These are phyloP conservation scores for Halichoeres trimaculatus DNA, from an alignment of 2,113 vertebrate species.

Conservation along the genomic window DNA sequence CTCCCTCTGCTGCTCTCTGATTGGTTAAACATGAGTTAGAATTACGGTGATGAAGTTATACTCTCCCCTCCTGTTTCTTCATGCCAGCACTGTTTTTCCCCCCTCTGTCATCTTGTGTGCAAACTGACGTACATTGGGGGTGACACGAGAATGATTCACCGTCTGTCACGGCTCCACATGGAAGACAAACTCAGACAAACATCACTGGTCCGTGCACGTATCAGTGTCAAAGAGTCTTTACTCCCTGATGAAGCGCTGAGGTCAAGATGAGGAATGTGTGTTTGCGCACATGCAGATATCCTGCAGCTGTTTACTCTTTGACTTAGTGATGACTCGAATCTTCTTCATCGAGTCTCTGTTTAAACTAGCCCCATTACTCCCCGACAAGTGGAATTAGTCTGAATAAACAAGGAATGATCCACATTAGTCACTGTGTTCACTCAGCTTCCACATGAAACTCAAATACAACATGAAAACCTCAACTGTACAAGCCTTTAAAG, in stretches of 20 bases:
- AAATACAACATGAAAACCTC: conserved; percentile 13
- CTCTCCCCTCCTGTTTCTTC: neutral
- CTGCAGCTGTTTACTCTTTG: conserved; percentile 31
- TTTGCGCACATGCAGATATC: conserved; percentile 35
- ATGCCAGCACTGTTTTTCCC: neutral
- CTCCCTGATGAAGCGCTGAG: conserved; percentile 18
- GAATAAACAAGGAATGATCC: conserved; percentile 14
- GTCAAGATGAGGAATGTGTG: conserved; percentile 38
- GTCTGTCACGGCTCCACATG: conserved; percentile 12
- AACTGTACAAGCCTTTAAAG: neutral
- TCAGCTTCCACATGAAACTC: neutral
- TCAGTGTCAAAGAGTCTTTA: conserved; percentile 9
- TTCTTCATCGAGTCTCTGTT: conserved; percentile 24
- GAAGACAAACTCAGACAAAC: conserved; percentile 33
- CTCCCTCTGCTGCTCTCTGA: neutral
- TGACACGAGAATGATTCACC: conserved; percentile 53
- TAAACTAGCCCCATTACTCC: neutral
- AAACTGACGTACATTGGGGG: conserved; percentile 45
- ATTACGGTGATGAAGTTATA: too few relatives aligned
- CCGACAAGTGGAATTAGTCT: conserved; percentile 25
- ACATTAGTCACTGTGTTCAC: conserved; percentile 25
- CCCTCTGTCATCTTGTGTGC: neutral
- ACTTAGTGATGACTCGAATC: conserved; percentile 33
- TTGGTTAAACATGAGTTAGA: neutral
- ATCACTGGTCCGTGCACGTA: conserved; percentile 6